Evolutionary conservation across 2,888 invertebrate species (phyloP).

Genomic region (Tethea ocularis): DNA sequence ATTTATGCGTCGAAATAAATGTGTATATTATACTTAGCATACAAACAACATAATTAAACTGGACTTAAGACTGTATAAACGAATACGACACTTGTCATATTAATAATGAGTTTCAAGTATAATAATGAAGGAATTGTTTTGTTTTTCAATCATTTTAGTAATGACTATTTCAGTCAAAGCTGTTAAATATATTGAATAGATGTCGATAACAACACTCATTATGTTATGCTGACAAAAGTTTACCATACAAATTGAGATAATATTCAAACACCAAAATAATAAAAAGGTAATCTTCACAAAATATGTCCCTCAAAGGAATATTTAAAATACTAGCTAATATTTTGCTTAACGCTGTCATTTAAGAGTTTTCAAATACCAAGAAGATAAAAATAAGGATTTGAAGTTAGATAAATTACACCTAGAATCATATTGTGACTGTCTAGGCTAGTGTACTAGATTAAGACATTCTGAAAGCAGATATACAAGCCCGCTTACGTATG

Average conservation of each 20-base stretch:
- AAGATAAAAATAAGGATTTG: background rate
- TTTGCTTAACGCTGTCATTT: background rate
- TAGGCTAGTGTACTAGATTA: background rate
- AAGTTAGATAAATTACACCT: background rate
- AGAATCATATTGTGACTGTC: constrained; percentile 6
- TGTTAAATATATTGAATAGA: background rate
- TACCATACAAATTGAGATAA: background rate
- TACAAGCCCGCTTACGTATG: constrained; percentile 21
- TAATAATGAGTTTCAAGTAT: constrained; percentile 14
- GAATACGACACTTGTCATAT: constrained; percentile 15
- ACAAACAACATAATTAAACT: constrained; percentile 9
- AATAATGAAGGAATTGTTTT: constrained; percentile 22
- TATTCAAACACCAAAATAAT: background rate
- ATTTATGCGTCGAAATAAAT: background rate
- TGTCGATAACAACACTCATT: background rate
- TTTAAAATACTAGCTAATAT: background rate
- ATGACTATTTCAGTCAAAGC: background rate
- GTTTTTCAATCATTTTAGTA: constrained; percentile 16
- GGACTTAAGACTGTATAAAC: background rate
- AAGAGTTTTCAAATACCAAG: background rate
- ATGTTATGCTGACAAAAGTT: background rate
- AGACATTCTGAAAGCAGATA: constrained; percentile 19
- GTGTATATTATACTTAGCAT: background rate
- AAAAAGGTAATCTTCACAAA: background rate
- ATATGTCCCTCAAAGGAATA: background rate